Base-by-base conservation (phyloP, 2,797 vertebrate species). In the Ctenochaetus hawaiiensis region DNA sequence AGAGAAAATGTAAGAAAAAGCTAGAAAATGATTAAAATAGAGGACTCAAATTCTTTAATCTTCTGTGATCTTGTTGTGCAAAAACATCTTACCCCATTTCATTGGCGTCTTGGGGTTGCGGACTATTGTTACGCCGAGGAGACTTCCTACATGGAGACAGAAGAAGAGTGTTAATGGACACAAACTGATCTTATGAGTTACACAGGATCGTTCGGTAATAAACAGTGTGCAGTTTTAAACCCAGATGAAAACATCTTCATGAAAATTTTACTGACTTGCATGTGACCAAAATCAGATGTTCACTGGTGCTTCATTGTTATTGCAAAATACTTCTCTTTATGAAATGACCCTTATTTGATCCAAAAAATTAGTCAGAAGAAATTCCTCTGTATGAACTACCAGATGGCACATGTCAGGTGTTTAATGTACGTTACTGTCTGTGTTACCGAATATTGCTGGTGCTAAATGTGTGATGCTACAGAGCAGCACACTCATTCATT, bases 21-120 rank as follows among this genome's bases (percentile, higher is more conserved):
- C 8, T n/a, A 2, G 39, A 13, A 17, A 2, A 65, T 22, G 23
- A 0, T 49, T 7, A 49, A 26, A 49, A 23, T 14, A 52, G 1
- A 2, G 5, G 26, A 57, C 20, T 48, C 5, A 14, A 56, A 47
- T 14, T 14, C 3, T 17, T 62, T 18, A 6, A 47, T 47, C 6
- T 52, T 23, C 14, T 22, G 2, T 18, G 8, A 54, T 37, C n/a
- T 30, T 4, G 34, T 56, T 48, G 41, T 30, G 13, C 12, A 53
- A 20, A 51, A 39, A 39, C 10, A 39, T 39, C 88, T 80, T 91
- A 95, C 95, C 94, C 91, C 80, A 93, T 93, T 2, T 89, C 84
- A 85, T 89, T 77, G 53, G 61, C 78, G 26, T 88, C 80, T 17
- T 64, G 80, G 17, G 77, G 75, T 11, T 68, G 83, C 62, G 66